phyloP scores from a whole-genome alignment of 2,113 vertebrate genomes.

The Trachemys scripta region DNA sequence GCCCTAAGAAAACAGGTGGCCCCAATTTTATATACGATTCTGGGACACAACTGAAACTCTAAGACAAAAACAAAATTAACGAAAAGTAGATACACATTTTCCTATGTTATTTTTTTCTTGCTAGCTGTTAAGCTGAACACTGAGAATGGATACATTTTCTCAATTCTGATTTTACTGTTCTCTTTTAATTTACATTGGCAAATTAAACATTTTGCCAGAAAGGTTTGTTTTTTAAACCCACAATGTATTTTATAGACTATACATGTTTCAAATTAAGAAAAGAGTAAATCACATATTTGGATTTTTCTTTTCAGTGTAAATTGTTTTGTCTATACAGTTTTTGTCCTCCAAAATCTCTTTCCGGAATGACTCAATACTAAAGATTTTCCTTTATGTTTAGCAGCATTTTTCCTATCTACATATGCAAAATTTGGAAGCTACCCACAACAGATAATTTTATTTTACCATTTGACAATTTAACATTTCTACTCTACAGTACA shows the following conservation, averaged over 20 bases:
- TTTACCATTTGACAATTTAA: not conserved
- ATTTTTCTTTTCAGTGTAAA: constrained; percentile 46
- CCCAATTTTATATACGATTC: constrained; percentile 24
- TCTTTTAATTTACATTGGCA: not conserved
- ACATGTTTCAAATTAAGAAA: constrained; percentile 64
- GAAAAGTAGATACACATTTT: constrained; percentile 39
- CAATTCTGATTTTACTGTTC: not conserved
- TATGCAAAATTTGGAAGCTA: constrained; percentile 6
- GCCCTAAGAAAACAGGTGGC: constrained; percentile 74
- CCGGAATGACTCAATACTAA: constrained; percentile 57
- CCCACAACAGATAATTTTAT: constrained; percentile 10
- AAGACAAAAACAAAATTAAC: constrained; percentile 53
- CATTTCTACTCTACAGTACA: too few relatives aligned
- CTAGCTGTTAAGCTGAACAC: constrained; percentile 26
- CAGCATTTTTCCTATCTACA: constrained; percentile 13
- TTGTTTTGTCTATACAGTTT: constrained; percentile 59
- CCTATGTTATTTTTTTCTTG: constrained; percentile 32
- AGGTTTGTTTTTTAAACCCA: not conserved
- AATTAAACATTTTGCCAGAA: not conserved
- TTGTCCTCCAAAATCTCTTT: constrained; percentile 50
- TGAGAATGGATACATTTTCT: not conserved
- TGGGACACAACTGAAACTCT: constrained; percentile 57
- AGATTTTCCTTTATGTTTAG: constrained; percentile 48
- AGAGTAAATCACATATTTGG: constrained; percentile 46
- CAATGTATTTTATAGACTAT: constrained; percentile 1